A percentile compares a stretch with the other conserved stretches of the same genome.
Evolutionary conservation across 2,797 vertebrate genomes (phyloP).

Genomic region (Gorsachius magnificus): DNA sequence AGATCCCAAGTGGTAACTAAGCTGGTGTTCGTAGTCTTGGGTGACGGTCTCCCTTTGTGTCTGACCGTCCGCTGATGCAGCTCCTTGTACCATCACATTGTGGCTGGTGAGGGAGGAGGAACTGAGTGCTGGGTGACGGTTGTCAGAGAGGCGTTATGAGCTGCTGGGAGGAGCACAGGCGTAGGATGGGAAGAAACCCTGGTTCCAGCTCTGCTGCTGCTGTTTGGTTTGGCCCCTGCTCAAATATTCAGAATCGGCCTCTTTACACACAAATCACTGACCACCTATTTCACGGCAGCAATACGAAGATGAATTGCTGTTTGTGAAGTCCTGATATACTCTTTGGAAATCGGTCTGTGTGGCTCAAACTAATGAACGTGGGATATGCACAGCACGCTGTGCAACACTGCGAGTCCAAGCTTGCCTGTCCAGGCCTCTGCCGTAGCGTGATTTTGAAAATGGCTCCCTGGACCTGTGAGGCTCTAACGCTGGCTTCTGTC

Average conservation of each 20-base stretch:
- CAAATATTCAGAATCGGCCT: not conserved
- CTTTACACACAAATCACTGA: not conserved
- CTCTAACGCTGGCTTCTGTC: not conserved
- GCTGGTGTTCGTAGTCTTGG: not conserved
- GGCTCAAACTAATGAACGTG: not conserved
- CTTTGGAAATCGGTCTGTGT: not conserved
- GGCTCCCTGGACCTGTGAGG: not conserved
- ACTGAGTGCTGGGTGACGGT: fast-evolving
- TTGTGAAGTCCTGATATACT: not conserved
- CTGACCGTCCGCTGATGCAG: not conserved
- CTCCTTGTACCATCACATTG: not conserved
- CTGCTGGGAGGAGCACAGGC: not conserved
- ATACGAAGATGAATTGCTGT: conserved; percentile 7
- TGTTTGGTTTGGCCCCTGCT: not conserved
- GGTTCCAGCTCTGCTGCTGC: not conserved
- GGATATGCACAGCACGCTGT: not conserved
- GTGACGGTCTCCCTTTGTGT: not conserved
- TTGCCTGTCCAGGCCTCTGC: not conserved
- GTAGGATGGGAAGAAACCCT: not conserved
- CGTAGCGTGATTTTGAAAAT: not conserved
- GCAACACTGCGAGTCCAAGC: not conserved
- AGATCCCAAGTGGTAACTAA: not conserved
- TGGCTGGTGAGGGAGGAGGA: not conserved
- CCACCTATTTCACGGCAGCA: conserved; percentile 14
- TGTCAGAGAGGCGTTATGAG: not conserved